A percentile compares a stretch with the other conserved stretches of the same genome.
These are phyloP conservation scores for Euwallacea similis DNA, from an alignment of 1,140 invertebrate species.

Conservation along the genomic window DNA sequence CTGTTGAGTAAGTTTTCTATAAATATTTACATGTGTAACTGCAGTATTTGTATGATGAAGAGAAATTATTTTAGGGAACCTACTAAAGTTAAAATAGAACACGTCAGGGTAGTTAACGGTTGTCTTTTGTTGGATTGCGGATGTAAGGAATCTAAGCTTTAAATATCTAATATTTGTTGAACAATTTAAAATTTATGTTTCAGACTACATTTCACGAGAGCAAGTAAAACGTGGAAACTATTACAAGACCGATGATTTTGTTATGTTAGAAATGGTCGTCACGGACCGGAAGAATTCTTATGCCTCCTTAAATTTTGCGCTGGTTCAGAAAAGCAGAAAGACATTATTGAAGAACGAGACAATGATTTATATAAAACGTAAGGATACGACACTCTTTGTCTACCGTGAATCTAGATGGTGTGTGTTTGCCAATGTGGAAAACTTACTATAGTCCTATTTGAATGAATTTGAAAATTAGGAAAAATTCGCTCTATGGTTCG, in stretches of 20 bases:
- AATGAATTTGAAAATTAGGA: no score
- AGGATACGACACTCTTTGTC: neutral
- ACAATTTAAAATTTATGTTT: conserved; percentile 9
- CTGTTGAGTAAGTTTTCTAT: conserved; percentile 14
- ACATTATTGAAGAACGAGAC: neutral
- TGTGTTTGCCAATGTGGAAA: no score
- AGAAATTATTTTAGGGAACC: conserved; percentile 7
- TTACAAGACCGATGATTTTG: conserved; percentile 30
- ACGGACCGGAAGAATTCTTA: conserved; percentile 7
- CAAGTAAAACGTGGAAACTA: neutral
- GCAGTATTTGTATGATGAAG: neutral
- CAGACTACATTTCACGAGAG: conserved; percentile 18
- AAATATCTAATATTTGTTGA: neutral
- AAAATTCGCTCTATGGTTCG: no score
- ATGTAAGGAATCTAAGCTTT: conserved; percentile 20
- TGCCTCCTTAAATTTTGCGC: conserved; percentile 21
- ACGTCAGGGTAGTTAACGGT: conserved; percentile 12
- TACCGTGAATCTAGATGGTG: no score
- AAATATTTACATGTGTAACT: neutral
- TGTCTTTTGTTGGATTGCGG: conserved; percentile 20
- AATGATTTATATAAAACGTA: conserved; percentile 22
- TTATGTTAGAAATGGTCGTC: conserved; percentile 22
- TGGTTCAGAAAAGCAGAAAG: conserved; percentile 20
- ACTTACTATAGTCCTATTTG: no score
- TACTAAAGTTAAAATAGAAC: conserved; percentile 14